These are phyloP conservation scores for Hystrix brachyura DNA, from an alignment of 2,113 vertebrate genomes.

Conservation along the genomic window DNA sequence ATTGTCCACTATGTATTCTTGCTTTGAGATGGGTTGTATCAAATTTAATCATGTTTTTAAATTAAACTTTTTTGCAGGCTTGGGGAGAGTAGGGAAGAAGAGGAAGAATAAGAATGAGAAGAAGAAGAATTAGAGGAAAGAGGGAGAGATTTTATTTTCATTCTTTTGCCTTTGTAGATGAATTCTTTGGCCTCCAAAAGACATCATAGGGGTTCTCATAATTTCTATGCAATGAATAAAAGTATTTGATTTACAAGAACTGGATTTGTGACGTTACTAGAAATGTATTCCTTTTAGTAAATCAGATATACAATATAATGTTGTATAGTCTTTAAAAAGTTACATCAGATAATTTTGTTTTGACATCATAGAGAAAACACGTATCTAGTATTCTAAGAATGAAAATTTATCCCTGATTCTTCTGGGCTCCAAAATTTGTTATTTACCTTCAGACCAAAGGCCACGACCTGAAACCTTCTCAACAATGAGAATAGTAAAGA, in stretches of 20 bases:
- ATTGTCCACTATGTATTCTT: neutral
- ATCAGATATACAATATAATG: neutral
- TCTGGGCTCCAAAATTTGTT: neutral
- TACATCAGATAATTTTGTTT: conserved; percentile 31
- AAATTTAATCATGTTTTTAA: neutral
- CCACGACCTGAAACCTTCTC: neutral
- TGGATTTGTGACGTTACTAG: conserved; percentile 22
- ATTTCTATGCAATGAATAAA: neutral
- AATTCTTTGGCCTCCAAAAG: neutral
- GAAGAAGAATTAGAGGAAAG: no score
- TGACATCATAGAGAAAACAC: neutral
- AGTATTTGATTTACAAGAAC: neutral
- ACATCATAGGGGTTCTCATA: neutral
- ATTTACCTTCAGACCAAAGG: neutral
- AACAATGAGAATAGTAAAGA: neutral
- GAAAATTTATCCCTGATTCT: neutral
- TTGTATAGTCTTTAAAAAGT: conserved; percentile 17
- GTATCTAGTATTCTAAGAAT: neutral
- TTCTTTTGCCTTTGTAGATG: neutral
- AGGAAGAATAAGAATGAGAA: neutral
- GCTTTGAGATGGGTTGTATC: neutral
- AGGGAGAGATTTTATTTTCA: neutral
- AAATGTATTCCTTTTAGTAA: conserved; percentile 20
- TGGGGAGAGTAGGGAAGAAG: neutral
- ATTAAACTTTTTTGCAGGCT: neutral